Base-by-base conservation (phyloP, 2,888 invertebrate genomes). In the Synergus itoensis region DNA sequence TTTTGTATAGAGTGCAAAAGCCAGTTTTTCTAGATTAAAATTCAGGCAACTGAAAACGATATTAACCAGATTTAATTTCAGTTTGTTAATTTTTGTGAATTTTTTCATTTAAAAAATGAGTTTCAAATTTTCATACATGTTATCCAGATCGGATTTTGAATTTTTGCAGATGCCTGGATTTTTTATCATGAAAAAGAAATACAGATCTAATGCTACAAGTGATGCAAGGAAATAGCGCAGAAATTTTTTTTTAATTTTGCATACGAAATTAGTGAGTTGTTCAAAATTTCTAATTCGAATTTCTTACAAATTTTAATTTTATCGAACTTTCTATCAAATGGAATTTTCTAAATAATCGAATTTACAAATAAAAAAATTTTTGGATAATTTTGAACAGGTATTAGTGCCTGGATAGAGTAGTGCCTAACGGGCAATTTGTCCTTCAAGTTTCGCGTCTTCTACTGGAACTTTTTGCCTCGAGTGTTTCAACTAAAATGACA, bases 341-440 rank as follows among this genome's bases (percentile, higher is more conserved):
- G 53, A 73, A 73, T 73, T 73, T 53, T 36, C 0, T 16, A 28
- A 28, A 16, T 1, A 76, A 62, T 78, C 69, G 43, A 81, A 75
- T 53, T 48, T 67, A 48, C 18, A 80, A 80, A 80, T 16, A 69
- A 48, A 65, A 82, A 77, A 64, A 85, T 85, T 89, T 89, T 89
- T 76, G 77, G 9, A 83, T 41, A 85, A 82, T 83, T 85, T 82
- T 76, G 80, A 83, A 64, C 78, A 83, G 88, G 86, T 90, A 88
- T 91, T 91, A 87, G 91, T 91, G 89, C 90, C 85, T 89, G 88
- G 89, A 91, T 91, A 91, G 89, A 91, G 90, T 91, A 90, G 87
- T 86, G 87, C 90, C 90, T 86, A 91, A 88, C 80, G 79, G 64
- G 79, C 81, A 65, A 57, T 77, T 63, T 79, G 16, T 67, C 65